Base-by-base conservation (phyloP, 2,113 vertebrate species). In the Tyto alba region DNA sequence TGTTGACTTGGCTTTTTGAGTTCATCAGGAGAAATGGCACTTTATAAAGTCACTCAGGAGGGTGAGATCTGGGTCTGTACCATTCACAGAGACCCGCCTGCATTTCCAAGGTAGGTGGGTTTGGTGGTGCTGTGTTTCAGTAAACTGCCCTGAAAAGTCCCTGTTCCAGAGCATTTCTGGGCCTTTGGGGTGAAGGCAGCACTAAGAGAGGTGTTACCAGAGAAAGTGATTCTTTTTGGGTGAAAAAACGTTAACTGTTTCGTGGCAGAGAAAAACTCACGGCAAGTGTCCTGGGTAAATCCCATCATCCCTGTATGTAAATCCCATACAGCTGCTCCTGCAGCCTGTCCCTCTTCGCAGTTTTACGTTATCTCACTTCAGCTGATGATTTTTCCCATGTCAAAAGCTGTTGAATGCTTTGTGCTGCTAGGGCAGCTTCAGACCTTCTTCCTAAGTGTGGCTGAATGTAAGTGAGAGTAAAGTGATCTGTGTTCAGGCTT, bases 21-120 rank as follows among this genome's bases (percentile, higher is more conserved):
- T 27, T 80, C 67, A 66, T 71, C 45, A 79, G 43, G 36, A 50
- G 76, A 89, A 71, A 5, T 9, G 5, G 30, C 29, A 7, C 41
- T 50, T 85, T 41, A 15, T 53, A 13, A 88, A 41, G 32, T 41
- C 59, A 40, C 16, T 48, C 16, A 26, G 0, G 0, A 10, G 0
- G 3, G 9, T 0, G 2, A 32, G 45, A 11, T 36, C 36, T 59
- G 60, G 14, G 7, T 43, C 29, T 50, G 19, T 7, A 1, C 36
- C 38, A 25, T 27, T 13, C 56, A 36, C 40, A 29, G 5, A 79
- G 62, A 48, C 34, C 40, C 3, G 10, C 27, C 55, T 53, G 57
- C 21, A 6, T 72, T 71, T 69, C 62, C 66, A 16, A 48, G 45
- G 53, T 47, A 30, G 0, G 5, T 30, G 50, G 27, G 53, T 53